Base-by-base conservation (phyloP, 2,797 vertebrate genomes). In the Hemitrygon akajei region DNA sequence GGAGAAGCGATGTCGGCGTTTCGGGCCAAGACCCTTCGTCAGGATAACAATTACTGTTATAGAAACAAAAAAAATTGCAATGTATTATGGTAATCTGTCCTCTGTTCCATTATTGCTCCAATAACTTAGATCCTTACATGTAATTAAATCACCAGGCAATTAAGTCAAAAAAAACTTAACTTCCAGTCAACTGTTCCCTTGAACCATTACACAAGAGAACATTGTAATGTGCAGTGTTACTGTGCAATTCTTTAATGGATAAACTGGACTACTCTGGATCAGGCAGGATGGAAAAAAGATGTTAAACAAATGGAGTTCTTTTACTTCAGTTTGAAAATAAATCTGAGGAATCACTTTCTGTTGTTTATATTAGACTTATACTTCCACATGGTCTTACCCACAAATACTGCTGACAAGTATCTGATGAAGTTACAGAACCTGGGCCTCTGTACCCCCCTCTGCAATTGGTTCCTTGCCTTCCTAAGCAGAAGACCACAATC, bases 341-440 rank as follows among this genome's bases (percentile, higher is more conserved):
- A 84, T 94, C 86, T 25, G 89, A 80, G 73, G 58, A 94, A 91
- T 94, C 73, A 73, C 91, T 94, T 94, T 94, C 94, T 95, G 95
- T 95, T 94, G 94, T 94, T 93, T 73, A 87, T 94, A 91, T 93
- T 92, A 60, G 47, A 47, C 91, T 94, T 93, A n/a, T 92, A 94
- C 94, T 91, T 93, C 94, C 56, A 95, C 91, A 40, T 94, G 87
- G 73, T 66, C 81, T 73, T 40, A 6, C 80, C 94, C 89, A 86
- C 91, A 95, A 94, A 95, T 93, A 86, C 80, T 79, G 86, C 94
- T 89, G 93, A 95, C 94, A 95, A 95, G 94, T 93, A 94, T 94
- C 77, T 66, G 82, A 11, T 93, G 47, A 47, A 47, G 47, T 47
- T 47, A 47, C 47, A 47, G 47, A 47, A 47, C 47, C 47, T 47